These are phyloP conservation scores for Drosophila affinis DNA, from an alignment of 2,888 invertebrate species.

Conservation along the genomic window DNA sequence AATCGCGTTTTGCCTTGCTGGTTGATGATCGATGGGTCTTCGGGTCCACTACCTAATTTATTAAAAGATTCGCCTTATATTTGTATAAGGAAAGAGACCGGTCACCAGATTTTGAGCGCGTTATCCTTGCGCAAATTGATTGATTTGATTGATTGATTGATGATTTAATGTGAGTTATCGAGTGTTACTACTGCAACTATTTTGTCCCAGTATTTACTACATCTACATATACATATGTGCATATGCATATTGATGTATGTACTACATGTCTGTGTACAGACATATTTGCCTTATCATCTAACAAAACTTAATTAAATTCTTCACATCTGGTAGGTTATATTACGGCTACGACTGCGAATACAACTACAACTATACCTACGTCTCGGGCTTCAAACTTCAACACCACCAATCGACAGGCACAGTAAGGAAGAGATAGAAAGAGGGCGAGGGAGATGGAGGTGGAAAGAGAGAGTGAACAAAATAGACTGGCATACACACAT, in stretches of 20 bases:
- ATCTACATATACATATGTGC: background rate
- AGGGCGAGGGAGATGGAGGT: background rate
- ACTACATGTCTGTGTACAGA: constrained; percentile 5
- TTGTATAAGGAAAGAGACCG: too few species aligned
- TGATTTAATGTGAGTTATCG: too few species aligned
- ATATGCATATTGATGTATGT: background rate
- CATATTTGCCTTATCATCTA: constrained; percentile 25
- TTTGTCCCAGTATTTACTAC: background rate
- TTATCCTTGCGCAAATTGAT: too few species aligned
- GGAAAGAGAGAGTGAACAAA: background rate
- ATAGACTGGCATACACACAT: constrained; percentile 5
- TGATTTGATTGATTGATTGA: too few species aligned
- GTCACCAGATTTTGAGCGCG: too few species aligned
- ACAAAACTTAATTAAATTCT: constrained; percentile 73
- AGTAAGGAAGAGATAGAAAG: background rate
- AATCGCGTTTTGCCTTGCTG: too few species aligned
- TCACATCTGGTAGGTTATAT: constrained; percentile 50
- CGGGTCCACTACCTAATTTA: too few species aligned
- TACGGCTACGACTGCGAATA: too few species aligned
- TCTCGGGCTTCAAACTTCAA: constrained; percentile 63
- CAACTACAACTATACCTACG: background rate
- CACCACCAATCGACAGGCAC: constrained; percentile 22
- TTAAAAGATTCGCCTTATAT: too few species aligned
- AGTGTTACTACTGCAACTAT: too few species aligned
- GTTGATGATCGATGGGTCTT: too few species aligned